A percentile compares a stretch with the other conserved stretches of the same genome.
Conservation (phyloP, 2,888 invertebrate species). For the Liopterus haemorrhoidalis region DNA sequence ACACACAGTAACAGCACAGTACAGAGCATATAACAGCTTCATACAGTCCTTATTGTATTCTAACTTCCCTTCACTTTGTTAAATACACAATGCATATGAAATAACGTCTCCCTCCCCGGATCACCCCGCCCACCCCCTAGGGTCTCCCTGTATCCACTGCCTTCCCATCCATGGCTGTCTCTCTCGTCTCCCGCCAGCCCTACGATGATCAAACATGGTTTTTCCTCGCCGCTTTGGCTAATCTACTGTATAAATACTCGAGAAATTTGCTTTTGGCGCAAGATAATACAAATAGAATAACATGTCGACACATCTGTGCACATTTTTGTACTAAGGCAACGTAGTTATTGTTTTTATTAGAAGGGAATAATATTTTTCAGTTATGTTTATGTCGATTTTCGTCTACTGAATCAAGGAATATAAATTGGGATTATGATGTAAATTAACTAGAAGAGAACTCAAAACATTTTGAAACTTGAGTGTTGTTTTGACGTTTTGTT, state of each 20-base stretch:
- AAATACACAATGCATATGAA: conserved; percentile 41
- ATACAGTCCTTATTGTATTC: too few relatives aligned
- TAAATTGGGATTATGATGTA: too few relatives aligned
- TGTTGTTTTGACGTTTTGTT: too few relatives aligned
- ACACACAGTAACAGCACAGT: too few relatives aligned
- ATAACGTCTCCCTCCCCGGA: conserved; percentile 32
- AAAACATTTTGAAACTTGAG: too few relatives aligned
- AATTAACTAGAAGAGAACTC: too few relatives aligned
- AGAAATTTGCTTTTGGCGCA: conserved; percentile 35
- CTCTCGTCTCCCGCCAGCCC: conserved; percentile 25
- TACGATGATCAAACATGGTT: conserved; percentile 41
- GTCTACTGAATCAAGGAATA: too few relatives aligned
- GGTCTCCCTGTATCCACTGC: conserved; percentile 8
- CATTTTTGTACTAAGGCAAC: too few relatives aligned
- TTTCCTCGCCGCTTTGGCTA: conserved; percentile 41
- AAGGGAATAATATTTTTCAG: too few relatives aligned
- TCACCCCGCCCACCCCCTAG: conserved; percentile 22
- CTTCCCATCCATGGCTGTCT: conserved; percentile 3
- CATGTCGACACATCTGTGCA: conserved; percentile 35
- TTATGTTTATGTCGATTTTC: too few relatives aligned
- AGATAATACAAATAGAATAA: conserved; percentile 40
- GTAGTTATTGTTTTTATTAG: too few relatives aligned
- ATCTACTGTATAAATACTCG: conserved; percentile 46
- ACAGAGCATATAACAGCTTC: too few relatives aligned
- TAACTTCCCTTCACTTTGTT: conserved; percentile 37